Evolutionary conservation across 2,113 vertebrate genomes (phyloP), one percentile per base, ranked within the genome.

Genomic region (Anhinga rufa): DNA sequence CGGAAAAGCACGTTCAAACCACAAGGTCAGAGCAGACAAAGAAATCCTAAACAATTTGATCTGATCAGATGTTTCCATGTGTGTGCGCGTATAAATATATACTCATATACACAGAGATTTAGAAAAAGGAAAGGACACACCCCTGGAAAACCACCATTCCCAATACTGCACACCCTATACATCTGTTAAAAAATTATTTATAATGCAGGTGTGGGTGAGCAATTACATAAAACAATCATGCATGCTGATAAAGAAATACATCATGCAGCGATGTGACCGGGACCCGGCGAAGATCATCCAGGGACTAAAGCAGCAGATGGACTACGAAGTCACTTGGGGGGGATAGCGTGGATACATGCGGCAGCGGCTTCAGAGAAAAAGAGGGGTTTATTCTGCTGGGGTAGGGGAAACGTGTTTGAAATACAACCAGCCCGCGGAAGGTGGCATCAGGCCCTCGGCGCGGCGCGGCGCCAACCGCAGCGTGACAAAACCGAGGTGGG

Each of bases 1-100:
- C 24, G 79, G 86, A 76, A 68, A 83, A 88, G 42, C 38, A 0
- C 22, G 31, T 60, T 75, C 69, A 80, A 76, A 82, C 57, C 72
- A 65, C 72, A 95, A 96, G 88, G 92, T 96, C 95, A 85, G 70
- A 69, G 57, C 58, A 92, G 81, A 97, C 94, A 96, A 96, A 96
- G 95, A 96, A 96, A 97, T 49, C 40, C 60, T 40, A 32, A 92
- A 82, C 31, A 81, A 78, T 87, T 48, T 76, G 25, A 64, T 70
- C 66, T 6, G 60, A 93, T 71, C 31, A 25, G 34, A 86, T 66
- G 29, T 25, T 85, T 74, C 48, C 26, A 25, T 9, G 38, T 13
- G 29, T 8, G 19, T 9, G 29, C 6, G 16, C 8, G 0, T 38
- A 26, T 25, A 69, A 28, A 83, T 25, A 36, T 0, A 49, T 4